Base-by-base conservation (phyloP, 2,888 invertebrate species). In the Taphrorychus bicolor region DNA sequence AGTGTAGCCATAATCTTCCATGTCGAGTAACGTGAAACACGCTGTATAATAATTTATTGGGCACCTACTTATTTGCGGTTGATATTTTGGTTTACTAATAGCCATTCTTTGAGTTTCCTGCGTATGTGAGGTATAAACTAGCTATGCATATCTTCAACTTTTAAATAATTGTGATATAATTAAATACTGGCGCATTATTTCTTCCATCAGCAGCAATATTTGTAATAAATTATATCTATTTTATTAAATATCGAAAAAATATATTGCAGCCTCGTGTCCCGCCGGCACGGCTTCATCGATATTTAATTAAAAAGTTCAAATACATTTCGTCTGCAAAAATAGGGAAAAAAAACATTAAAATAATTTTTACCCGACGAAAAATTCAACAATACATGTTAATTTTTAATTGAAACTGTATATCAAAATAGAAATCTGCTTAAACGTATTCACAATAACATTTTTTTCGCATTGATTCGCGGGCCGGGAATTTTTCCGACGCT, bases 331-430 rank as follows among this genome's bases (percentile, higher is more conserved):
- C 49, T 62, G 62, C 60, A 42, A 65, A 62, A 66, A 69, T 64
- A 69, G 56, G 61, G 32, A 59, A 68, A 70, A 68, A 70, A 54
- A 51, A 65, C 67, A 67, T 65, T 64, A 58, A 69, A 69, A 70
- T 64, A 57, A 66, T 71, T 71, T 71, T 71, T 71, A 59, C 17
- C 51, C 49, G 49, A 40, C 62, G 42, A 71, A 71, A 71, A 69
- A 61, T 66, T 58, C 54, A 66, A 66, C 69, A 65, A 62, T 65
- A 71, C 71, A 62, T 69, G 71, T 66, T 69, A 71, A 71, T 69
- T 71, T 71, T 69, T 69, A 71, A 71, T 69, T 71, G 71, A 69
- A 71, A 71, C 69, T 69, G 61, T 66, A 69, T 66, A 66, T 71
- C 66, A 66, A 71, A 70, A 69, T 69, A 66, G 62, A 65, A 70